Conservation (phyloP, 1,140 invertebrate species). For the Doryteuthis pealeii region DNA sequence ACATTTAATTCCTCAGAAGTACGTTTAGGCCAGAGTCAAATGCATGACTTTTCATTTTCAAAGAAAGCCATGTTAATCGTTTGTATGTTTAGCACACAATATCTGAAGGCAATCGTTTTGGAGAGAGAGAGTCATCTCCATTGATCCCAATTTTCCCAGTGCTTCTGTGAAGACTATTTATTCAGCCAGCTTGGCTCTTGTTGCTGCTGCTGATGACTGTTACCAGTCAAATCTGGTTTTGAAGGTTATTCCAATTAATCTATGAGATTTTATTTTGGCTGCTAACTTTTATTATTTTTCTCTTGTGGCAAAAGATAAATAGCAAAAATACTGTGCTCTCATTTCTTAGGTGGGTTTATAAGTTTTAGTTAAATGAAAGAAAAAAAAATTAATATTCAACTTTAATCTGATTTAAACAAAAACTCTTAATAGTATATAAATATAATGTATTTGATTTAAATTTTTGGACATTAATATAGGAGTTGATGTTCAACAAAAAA, state of each 20-base stretch:
- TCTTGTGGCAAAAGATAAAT: not conserved
- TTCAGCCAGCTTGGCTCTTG: not conserved
- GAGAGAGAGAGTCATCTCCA: not conserved
- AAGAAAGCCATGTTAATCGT: not conserved
- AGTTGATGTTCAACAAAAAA: too few relatives aligned
- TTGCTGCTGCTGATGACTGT: not conserved
- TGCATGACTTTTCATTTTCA: too few relatives aligned
- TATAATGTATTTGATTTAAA: too few relatives aligned
- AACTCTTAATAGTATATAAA: too few relatives aligned
- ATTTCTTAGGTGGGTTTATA: not conserved
- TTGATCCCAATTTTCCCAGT: not conserved
- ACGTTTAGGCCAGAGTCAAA: too few relatives aligned
- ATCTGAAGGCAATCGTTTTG: not conserved
- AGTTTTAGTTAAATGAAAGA: too few relatives aligned
- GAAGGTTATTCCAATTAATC: slow-evolving; percentile 7
- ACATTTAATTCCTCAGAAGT: too few relatives aligned
- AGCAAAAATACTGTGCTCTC: not conserved
- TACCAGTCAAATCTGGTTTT: not conserved
- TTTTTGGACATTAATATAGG: too few relatives aligned
- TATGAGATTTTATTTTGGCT: slow-evolving; percentile 5
- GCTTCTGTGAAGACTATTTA: not conserved
- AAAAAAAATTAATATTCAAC: too few relatives aligned
- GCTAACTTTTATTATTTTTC: slow-evolving; percentile 7
- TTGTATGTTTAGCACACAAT: not conserved
- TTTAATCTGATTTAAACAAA: too few relatives aligned